Base-by-base conservation (phyloP, 2,113 vertebrate species). In the Gymnobelideus leadbeateri region DNA sequence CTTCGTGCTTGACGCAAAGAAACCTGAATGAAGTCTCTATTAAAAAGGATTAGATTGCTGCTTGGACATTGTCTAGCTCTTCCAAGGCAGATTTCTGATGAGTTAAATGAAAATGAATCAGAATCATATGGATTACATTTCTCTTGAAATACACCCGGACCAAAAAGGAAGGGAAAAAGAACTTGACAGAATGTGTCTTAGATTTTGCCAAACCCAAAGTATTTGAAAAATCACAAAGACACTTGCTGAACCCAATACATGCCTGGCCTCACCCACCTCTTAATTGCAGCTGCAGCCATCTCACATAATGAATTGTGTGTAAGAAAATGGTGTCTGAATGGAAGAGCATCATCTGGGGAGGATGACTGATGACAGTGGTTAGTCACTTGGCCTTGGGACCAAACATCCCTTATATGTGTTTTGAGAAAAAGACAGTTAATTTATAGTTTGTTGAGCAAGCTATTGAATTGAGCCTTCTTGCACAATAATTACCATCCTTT, bases 41-140 rank as follows among this genome's bases (percentile, higher is more conserved):
- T 93, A 97, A 95, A 94, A 94, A 94, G 96, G 94, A 90, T 92
- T 68, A 55, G 91, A 94, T 95, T 96, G 92, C 96, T 94, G 77
- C 96, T 97, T 96, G 94, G 94, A 96, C 84, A 89, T 96, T 97
- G 97, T 97, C 96, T 96, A 91, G 95, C 89, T 93, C 96, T 96
- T 97, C 96, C 0, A 90, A 97, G 96, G 97, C 96, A 96, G 94
- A 89, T 98, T 97, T 97, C 96, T 97, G 97, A 98, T 96, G 97
- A 97, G 97, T 97, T 97, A 98, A 97, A 97, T 91, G 43, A 97
- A 98, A 97, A 96, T n/a, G 97, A 98, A 98, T 98, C 96, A 98
- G 96, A 97, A 97, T 98, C 98, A 98, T 97, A 98, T 98, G 98
- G 97, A 52, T 96, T 94, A 95, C 96, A 97, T 98, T 98, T 98